Percentiles rank a stretch among this genome's conserved stretches.
Conservation (phyloP, 1,140 invertebrate species). For the Diploscapter pachys region DNA sequence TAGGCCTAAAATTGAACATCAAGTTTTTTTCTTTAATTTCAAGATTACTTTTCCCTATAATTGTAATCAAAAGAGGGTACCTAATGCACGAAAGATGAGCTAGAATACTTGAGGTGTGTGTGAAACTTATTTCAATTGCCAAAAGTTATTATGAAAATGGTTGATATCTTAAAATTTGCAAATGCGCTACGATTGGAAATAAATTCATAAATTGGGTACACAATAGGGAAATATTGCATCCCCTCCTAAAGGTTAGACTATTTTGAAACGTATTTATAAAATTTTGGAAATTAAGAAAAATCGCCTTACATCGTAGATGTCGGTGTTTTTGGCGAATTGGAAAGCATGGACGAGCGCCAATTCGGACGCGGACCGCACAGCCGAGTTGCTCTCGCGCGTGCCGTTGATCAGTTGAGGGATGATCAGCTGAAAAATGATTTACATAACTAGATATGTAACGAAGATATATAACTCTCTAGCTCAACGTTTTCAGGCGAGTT, state of each 20-base stretch:
- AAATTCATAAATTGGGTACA: too few species aligned
- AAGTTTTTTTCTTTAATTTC: not conserved
- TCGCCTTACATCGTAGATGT: too few species aligned
- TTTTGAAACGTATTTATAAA: too few species aligned
- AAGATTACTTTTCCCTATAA: too few species aligned
- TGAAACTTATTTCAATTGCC: not conserved
- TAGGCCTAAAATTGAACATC: slow-evolving; percentile 12
- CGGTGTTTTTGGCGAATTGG: not conserved
- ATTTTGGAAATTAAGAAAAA: too few species aligned
- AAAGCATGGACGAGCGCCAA: slow-evolving; percentile 12
- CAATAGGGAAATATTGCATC: too few species aligned
- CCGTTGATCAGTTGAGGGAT: slow-evolving; percentile 29
- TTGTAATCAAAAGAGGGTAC: too few species aligned
- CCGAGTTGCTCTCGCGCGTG: slow-evolving; percentile 25
- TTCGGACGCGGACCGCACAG: slow-evolving; percentile 10
- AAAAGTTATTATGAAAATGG: not conserved
- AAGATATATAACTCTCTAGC: too few species aligned
- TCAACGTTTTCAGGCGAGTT: not conserved
- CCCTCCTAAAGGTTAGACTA: too few species aligned
- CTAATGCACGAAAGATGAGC: not conserved
- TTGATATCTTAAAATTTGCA: slow-evolving; percentile 3
- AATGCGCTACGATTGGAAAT: not conserved
- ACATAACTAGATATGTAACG: not conserved
- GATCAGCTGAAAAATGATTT: not conserved
- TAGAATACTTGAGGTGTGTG: not conserved